A percentile compares a stretch with the other conserved stretches of the same genome.
These are phyloP conservation scores for Malacoctenus gilli DNA, from an alignment of 2,797 vertebrate species.

Conservation along the genomic window DNA sequence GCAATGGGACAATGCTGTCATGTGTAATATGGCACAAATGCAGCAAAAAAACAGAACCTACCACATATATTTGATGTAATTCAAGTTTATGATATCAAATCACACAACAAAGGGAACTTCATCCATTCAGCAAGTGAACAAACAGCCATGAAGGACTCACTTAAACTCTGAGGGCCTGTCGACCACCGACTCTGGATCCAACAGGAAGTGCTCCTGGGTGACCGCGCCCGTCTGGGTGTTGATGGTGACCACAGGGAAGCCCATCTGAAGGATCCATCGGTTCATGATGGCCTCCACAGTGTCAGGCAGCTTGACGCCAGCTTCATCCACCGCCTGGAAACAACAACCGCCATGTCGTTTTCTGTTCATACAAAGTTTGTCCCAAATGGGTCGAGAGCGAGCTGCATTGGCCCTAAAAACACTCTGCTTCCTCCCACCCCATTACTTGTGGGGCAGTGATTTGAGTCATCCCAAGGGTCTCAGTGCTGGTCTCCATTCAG, in stretches of 20 bases:
- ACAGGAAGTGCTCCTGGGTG: conserved; percentile 88
- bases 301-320: accelerated
- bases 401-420: no score
- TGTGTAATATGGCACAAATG: no score
- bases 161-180: conserved; percentile 81
- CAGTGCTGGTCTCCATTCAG: no score
- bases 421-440: no score
- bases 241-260: conserved; percentile 89
- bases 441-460: no score
- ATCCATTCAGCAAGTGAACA: background rate
- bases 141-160: conserved; percentile 74
- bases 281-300: conserved; percentile 86
- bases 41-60: no score
- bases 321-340: conserved; percentile 69
- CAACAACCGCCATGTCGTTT: conserved; percentile 4
- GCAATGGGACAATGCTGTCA: no score
- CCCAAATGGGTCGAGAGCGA: no score
- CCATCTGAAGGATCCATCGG: conserved; percentile 94
- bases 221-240: conserved; percentile 77
- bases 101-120: no score
- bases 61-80: no score
- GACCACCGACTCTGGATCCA: conserved; percentile 78
- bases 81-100: no score
- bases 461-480: no score
- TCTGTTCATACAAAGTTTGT: background rate